These are phyloP conservation scores for Cistogaster globosa DNA, from an alignment of 2,888 invertebrate species.

Conservation along the genomic window DNA sequence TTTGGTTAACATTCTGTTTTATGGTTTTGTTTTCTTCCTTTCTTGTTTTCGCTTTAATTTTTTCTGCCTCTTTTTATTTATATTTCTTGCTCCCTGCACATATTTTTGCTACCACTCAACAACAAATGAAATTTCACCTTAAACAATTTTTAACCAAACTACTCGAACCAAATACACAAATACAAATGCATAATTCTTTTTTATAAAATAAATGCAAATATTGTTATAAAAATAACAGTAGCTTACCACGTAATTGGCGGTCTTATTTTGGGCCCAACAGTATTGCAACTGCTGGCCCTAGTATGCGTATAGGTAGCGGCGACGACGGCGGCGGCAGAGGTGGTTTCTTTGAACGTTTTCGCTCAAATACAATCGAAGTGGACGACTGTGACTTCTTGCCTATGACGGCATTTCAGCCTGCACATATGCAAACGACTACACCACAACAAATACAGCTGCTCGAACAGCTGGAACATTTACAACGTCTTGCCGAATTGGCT, in stretches of 20 bases:
- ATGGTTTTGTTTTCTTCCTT: constrained; percentile 18
- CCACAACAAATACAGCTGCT: constrained; percentile 78
- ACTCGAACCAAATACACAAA: constrained; percentile 16
- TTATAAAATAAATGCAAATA: constrained; percentile 26
- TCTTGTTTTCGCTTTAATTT: constrained; percentile 5
- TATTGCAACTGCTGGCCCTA: constrained; percentile 73
- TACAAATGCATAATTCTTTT: constrained; percentile 40
- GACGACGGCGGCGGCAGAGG: constrained; percentile 72
- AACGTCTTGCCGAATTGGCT: constrained; percentile 79
- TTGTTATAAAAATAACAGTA: constrained; percentile 72
- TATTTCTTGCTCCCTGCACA: constrained; percentile 52
- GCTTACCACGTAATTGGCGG: constrained; percentile 82
- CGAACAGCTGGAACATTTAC: constrained; percentile 80
- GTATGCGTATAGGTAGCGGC: constrained; percentile 73
- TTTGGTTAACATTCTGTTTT: constrained; percentile 41
- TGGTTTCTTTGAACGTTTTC: constrained; percentile 78
- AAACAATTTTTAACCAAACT: constrained; percentile 16
- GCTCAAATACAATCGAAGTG: constrained; percentile 82
- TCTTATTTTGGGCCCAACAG: constrained; percentile 77
- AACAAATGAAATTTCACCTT: constrained; percentile 45
- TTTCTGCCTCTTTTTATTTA: background rate
- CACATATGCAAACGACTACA: constrained; percentile 71
- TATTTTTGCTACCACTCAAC: constrained; percentile 56
- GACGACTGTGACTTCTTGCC: constrained; percentile 81
- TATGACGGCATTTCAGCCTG: constrained; percentile 67